Percentiles rank a stretch among this genome's conserved stretches.
phyloP scores from a whole-genome alignment of 2,888 invertebrate species.

The Galeopsomyia nigrocyanea region DNA sequence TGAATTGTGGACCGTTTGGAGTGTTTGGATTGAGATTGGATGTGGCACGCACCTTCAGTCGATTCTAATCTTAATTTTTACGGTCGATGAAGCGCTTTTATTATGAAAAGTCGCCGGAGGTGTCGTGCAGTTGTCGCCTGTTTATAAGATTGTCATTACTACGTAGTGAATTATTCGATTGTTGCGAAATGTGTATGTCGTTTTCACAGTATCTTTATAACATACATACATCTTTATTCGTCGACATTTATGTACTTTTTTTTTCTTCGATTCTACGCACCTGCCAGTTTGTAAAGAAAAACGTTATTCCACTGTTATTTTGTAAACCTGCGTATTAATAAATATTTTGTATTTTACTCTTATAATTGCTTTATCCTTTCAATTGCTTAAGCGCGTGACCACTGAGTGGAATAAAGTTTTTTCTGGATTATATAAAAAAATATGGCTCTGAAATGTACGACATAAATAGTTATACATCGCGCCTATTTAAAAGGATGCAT shows the following conservation, averaged over 20 bases:
- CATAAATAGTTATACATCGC: slow-evolving; percentile 13
- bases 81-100: slow-evolving; percentile 39
- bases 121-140: slow-evolving; percentile 44
- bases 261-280: slow-evolving; percentile 36
- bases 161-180: slow-evolving; percentile 47
- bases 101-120: slow-evolving; percentile 40
- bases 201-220: slow-evolving; percentile 47
- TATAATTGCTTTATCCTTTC: not conserved
- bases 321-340: slow-evolving; percentile 25
- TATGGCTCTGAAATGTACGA: slow-evolving; percentile 35
- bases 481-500: slow-evolving; percentile 30
- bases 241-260: slow-evolving; percentile 43
- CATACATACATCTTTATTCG: slow-evolving; percentile 47
- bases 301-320: slow-evolving; percentile 30
- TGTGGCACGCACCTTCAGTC: slow-evolving; percentile 42
- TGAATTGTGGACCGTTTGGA: slow-evolving; percentile 43
- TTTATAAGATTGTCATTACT: slow-evolving; percentile 45
- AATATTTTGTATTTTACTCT: slow-evolving; percentile 29
- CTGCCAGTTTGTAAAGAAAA: slow-evolving; percentile 33
- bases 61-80: slow-evolving; percentile 45
- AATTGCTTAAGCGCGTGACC: not conserved
- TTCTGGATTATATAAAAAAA: slow-evolving; percentile 18
- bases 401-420: slow-evolving; percentile 41
- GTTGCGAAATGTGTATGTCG: slow-evolving; percentile 45
- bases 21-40: slow-evolving; percentile 38